Evolutionary conservation across 2,113 vertebrate genomes (phyloP).

Genomic region (Thryonomys swinderianus): DNA sequence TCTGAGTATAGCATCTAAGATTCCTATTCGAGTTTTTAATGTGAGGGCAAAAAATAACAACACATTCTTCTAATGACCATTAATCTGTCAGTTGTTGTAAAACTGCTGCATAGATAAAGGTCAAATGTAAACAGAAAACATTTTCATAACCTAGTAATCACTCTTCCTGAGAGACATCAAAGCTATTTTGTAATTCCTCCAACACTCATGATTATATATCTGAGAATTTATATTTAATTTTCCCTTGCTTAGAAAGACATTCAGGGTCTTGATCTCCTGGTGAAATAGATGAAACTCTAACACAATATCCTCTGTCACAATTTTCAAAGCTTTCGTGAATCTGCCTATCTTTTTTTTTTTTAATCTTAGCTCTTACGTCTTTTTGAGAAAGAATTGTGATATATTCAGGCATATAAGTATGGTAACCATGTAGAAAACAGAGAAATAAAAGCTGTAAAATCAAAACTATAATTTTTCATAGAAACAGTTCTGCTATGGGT

Average conservation of each 20-base stretch:
- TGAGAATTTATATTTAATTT: background rate
- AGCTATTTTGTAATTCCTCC: slow-evolving; percentile 7
- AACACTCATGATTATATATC: background rate
- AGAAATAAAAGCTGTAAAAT: background rate
- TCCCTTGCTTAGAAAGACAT: background rate
- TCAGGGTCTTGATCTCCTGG: background rate
- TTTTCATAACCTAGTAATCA: background rate
- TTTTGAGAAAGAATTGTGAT: background rate
- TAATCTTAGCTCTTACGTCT: background rate
- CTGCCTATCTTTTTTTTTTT: background rate
- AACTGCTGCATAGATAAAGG: background rate
- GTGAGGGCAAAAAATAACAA: background rate
- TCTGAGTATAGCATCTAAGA: background rate
- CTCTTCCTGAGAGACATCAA: background rate
- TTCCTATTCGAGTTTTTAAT: background rate
- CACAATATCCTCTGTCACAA: background rate
- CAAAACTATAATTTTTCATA: background rate
- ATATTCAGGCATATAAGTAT: background rate
- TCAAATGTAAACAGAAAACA: background rate
- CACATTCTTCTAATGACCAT: background rate
- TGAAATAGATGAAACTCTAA: background rate
- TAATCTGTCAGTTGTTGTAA: background rate
- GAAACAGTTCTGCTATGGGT: background rate
- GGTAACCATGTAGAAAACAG: background rate
- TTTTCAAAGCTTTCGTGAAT: background rate